Percentiles rank a stretch among this genome's conserved stretches.
Conservation (phyloP, 64 coral and sea anemone species). For the Hydrozoanthus tunicans region DNA sequence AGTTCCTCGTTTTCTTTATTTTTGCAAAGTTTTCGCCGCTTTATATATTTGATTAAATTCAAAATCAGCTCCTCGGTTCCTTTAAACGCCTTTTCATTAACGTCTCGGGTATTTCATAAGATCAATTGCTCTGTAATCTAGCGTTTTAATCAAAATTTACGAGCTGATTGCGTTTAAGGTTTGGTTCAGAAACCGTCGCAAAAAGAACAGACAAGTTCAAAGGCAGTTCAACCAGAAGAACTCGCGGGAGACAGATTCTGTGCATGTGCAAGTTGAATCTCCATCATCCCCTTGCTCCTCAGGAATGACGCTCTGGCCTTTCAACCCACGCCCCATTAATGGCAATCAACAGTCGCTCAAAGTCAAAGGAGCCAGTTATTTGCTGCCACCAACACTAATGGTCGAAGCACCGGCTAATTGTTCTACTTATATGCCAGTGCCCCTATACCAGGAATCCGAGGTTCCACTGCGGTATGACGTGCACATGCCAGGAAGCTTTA, state of each 20-base stretch:
- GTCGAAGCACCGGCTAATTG: neutral
- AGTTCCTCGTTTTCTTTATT: too few species aligned
- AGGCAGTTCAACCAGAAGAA: neutral
- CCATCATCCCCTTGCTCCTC: neutral
- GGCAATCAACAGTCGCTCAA: too few species aligned
- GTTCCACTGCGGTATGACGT: neutral
- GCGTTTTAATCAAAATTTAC: neutral
- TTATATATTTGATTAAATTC: too few species aligned
- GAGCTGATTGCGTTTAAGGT: neutral
- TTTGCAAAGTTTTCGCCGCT: too few species aligned
- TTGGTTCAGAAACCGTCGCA: constrained; percentile 16
- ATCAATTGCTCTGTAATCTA: too few species aligned
- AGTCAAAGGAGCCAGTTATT: neutral
- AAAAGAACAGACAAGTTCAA: neutral
- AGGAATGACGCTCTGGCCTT: too few species aligned
- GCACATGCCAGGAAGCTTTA: too few species aligned
- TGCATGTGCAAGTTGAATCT: neutral
- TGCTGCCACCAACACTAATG: neutral
- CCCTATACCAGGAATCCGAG: neutral
- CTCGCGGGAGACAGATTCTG: neutral
- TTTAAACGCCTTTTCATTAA: too few species aligned
- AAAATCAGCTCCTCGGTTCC: too few species aligned
- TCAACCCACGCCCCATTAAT: too few species aligned
- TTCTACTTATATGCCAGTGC: neutral
- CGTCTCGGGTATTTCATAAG: too few species aligned